These are phyloP conservation scores for Eubasilissa splendida DNA, from an alignment of 2,888 invertebrate species.

Conservation along the genomic window DNA sequence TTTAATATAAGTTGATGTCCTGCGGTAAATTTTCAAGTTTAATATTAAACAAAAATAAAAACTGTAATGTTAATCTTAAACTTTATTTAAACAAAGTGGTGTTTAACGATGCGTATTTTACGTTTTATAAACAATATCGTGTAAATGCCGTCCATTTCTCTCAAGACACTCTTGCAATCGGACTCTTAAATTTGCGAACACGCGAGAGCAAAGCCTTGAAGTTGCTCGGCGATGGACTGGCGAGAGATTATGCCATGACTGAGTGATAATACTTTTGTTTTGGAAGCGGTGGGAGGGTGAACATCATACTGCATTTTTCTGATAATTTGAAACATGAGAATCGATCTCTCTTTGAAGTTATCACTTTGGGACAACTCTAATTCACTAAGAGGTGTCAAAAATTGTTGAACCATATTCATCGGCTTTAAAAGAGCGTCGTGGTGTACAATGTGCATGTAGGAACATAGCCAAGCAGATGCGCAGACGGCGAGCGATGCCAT, in stretches of 20 bases:
- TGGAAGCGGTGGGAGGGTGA: constrained; percentile 82
- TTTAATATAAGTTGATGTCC: too few relatives aligned
- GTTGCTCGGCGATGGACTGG: constrained; percentile 82
- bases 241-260: constrained; percentile 82
- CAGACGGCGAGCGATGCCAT: constrained; percentile 93
- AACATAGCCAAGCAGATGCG: constrained; percentile 93
- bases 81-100: too few relatives aligned
- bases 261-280: constrained; percentile 75
- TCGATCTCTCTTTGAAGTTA: constrained; percentile 82
- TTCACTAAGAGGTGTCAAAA: constrained; percentile 77
- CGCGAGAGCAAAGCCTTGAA: constrained; percentile 61
- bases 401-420: constrained; percentile 93
- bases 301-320: constrained; percentile 92
- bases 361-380: constrained; percentile 81
- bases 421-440: constrained; percentile 90
- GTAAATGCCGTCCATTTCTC: too few relatives aligned
- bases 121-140: too few relatives aligned
- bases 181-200: too few relatives aligned
- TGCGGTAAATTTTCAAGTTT: too few relatives aligned
- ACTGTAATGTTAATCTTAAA: too few relatives aligned
- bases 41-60: too few relatives aligned
- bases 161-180: too few relatives aligned
- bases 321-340: constrained; percentile 88
- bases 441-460: constrained; percentile 90
- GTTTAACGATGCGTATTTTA: too few relatives aligned